Evolutionary conservation across 2,888 invertebrate species (phyloP), one percentile per base, ranked within the genome.

Genomic region (Ctena decussata): DNA sequence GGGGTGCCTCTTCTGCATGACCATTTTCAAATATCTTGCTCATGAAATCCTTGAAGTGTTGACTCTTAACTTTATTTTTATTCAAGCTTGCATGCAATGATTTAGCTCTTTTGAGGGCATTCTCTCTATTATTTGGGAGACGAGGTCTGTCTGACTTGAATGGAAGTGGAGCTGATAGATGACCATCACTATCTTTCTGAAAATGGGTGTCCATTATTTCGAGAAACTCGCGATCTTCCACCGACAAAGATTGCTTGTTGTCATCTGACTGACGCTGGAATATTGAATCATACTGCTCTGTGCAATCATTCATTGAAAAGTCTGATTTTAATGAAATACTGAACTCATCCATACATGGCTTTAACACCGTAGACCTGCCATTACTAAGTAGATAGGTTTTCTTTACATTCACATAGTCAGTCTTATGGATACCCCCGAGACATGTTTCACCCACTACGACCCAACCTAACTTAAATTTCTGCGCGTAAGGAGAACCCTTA

Each of bases 11-110:
- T 21, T 57, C 30, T 57, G 60, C 30, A 57, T 57, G 60, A 57
- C 24, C 60, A 8, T 57, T 27, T 11, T 27, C 11, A 57, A 30
- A n/a, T 21, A 57, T 11, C 60, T 6, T 12, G 11, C 24, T 21
- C 30, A 57, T 30, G 24, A n/a, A 57, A 6, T 27, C 60, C 21
- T 11, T 21, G 21, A n/a, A 57, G 21, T 57, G 24, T 21, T 57
- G 60, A 11, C 60, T 6, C 30, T 57, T 57, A 41, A 41, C 41
- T 11, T 6, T 6, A 15, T 41, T 41, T 41, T 41, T 41, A 6
- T 41, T 32, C 84, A 84, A 12, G 74, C 57, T 57, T 80, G 6
- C 21, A 57, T n/a, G 60, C 60, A n/a, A 57, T 12, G 60, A 6
- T 21, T 57, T 30, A 12, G 60, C 41, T 41, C 41, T 41, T 41